Base-by-base conservation (phyloP, 2,797 vertebrate genomes). In the Anabas testudineus region DNA sequence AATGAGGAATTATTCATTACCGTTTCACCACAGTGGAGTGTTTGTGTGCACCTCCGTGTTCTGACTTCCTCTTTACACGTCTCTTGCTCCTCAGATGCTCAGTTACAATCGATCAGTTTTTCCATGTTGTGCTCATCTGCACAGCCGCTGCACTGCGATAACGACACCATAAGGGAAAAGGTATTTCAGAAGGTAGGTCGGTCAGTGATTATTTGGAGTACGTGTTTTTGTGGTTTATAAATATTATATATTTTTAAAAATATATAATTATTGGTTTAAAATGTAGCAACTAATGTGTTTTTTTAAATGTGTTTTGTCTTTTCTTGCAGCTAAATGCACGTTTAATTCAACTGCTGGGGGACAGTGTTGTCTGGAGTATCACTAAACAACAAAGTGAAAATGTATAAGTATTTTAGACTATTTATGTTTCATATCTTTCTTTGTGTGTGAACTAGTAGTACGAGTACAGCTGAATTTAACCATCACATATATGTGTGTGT, bases 111-210 rank as follows among this genome's bases (percentile, higher is more conserved):
- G n/a, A 3, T 92, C 52, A 49, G 13, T 2, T 55, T 94, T 74
- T 77, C 74, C 0, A 82, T 94, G 89, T 0, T 89, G 55, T 94
- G 94, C 68, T 71, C 82, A 0, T 91, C 91, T 0, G 0, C 0
- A 0, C 0, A 0, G 0, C 0, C 0, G 13, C 84, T 88, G 42
- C 0, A 3, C 1, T 94, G 92, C 74, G 69, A 47, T 0, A 0
- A 2, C 0, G 0, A 0, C 0, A 0, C 0, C 1, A 55, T 54
- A 0, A 39, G 14, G 1, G 0, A 0, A 0, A 0, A 0, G 0
- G 21, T 87, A 0, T 2, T 87, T 0, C 0, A 0, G 0, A 0
- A 65, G 86, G 93, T 94, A 56, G 18, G 72, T 54, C 28, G 5
- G 4, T 47, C 26, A 5, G 5, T 21, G 2, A 39, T 22, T 37